Evolutionary conservation across 1,140 invertebrate genomes (phyloP).

Genomic region (Ceratina calcarata): DNA sequence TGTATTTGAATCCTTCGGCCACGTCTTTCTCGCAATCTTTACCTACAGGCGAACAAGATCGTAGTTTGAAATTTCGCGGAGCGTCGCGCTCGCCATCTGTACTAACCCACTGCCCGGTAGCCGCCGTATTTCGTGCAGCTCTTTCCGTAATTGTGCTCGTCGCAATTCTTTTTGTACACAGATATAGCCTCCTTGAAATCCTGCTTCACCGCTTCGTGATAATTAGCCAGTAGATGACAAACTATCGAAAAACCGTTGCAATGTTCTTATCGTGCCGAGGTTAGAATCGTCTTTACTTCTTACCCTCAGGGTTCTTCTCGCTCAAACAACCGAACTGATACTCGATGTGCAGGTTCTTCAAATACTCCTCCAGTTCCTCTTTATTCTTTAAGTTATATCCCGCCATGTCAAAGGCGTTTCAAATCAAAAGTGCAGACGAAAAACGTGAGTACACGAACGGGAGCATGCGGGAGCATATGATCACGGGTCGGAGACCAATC

Average conservation of each 20-base stretch:
- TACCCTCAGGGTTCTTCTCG: slow-evolving; percentile 91
- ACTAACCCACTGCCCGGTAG: slow-evolving; percentile 84
- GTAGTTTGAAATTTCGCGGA: slow-evolving; percentile 1
- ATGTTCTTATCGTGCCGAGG: slow-evolving; percentile 35
- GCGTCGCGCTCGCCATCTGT: neutral
- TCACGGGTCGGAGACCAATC: neutral
- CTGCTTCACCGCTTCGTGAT: slow-evolving; percentile 89
- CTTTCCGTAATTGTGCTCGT: slow-evolving; percentile 88
- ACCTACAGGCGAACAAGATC: slow-evolving; percentile 54
- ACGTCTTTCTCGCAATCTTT: slow-evolving; percentile 63
- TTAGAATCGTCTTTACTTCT: slow-evolving; percentile 49
- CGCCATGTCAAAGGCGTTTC: slow-evolving; percentile 76
- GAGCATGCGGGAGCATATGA: slow-evolving; percentile 6
- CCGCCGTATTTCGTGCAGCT: slow-evolving; percentile 93
- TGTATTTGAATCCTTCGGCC: slow-evolving; percentile 84
- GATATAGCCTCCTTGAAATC: slow-evolving; percentile 89
- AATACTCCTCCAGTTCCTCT: slow-evolving; percentile 91
- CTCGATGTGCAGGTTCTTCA: slow-evolving; percentile 94
- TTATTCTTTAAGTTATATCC: slow-evolving; percentile 88
- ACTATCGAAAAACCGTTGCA: slow-evolving; percentile 81
- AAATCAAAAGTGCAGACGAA: accelerated
- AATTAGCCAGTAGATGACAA: slow-evolving; percentile 95
- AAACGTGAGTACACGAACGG: neutral
- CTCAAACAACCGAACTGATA: slow-evolving; percentile 94
- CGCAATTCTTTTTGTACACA: slow-evolving; percentile 92